Evolutionary conservation across 2,888 invertebrate species (phyloP).

Genomic region (Aphodius granarius): DNA sequence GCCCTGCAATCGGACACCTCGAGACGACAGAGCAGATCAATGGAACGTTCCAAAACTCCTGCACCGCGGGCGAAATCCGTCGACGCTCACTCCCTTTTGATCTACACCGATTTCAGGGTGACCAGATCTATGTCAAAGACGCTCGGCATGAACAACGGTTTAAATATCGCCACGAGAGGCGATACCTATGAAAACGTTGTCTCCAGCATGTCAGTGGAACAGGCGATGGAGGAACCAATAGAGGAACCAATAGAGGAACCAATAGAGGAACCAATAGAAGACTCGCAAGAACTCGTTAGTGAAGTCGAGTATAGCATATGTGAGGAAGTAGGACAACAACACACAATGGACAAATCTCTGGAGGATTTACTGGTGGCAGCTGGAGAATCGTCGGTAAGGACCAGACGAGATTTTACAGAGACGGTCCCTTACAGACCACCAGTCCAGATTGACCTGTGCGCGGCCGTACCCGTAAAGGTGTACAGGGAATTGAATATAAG

Average conservation of each 20-base stretch:
- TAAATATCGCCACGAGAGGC: neutral
- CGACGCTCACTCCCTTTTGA: neutral
- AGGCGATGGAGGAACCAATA: no score
- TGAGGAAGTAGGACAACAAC: no score
- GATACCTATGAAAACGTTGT: neutral
- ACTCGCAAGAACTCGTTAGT: no score
- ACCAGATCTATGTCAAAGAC: conserved; percentile 17
- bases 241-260: no score
- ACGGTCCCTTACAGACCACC: neutral
- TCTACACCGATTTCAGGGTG: conserved; percentile 13
- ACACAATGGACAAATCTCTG: neutral
- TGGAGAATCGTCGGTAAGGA: no score
- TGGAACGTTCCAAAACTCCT: neutral
- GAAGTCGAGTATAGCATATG: no score
- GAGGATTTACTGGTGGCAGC: neutral
- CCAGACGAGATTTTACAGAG: neutral
- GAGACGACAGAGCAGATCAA: neutral
- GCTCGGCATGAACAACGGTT: neutral
- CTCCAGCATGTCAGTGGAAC: no score
- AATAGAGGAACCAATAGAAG: no score
- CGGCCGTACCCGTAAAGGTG: neutral
- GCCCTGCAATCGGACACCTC: neutral
- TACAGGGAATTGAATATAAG: neutral
- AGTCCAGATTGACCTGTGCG: neutral
- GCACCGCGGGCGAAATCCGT: neutral